Conservation (phyloP, 2,888 invertebrate genomes). For the Sicus ferrugineus region DNA sequence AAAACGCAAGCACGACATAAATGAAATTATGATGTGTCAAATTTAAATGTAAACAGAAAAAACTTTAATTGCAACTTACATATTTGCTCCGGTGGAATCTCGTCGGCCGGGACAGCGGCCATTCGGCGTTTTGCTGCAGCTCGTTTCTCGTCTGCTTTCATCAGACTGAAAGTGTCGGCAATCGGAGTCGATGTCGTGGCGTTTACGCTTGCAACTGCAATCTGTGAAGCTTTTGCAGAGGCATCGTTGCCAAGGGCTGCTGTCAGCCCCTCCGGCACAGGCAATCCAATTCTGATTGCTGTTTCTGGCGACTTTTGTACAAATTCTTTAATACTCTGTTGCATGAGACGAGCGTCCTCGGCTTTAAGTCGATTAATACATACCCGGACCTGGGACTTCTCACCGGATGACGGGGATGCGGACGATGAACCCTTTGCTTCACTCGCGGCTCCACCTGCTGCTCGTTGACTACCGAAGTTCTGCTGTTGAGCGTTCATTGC, state of each 20-base stretch:
- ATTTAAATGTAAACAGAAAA: background rate
- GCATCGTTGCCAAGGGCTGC: slow-evolving; percentile 5
- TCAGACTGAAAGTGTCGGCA: slow-evolving; percentile 64
- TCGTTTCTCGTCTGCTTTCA: slow-evolving; percentile 67
- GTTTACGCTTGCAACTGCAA: background rate
- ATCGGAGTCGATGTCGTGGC: slow-evolving; percentile 17
- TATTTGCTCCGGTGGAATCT: slow-evolving; percentile 62
- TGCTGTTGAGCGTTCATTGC: slow-evolving; percentile 13
- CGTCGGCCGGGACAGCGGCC: slow-evolving; percentile 51
- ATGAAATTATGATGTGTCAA: background rate
- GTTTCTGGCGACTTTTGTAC: slow-evolving; percentile 70
- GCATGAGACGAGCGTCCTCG: slow-evolving; percentile 71
- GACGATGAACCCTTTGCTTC: slow-evolving; percentile 35
- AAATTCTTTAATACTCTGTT: slow-evolving; percentile 72
- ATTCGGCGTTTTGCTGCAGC: slow-evolving; percentile 65
- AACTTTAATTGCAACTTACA: slow-evolving; percentile 51
- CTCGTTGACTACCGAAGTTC: slow-evolving; percentile 62
- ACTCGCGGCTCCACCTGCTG: background rate
- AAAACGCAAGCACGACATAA: slow-evolving; percentile 11
- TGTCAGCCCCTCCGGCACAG: slow-evolving; percentile 49
- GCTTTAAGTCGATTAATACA: slow-evolving; percentile 62
- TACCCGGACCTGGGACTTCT: slow-evolving; percentile 61
- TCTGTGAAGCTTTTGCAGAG: background rate
- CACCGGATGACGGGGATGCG: slow-evolving; percentile 50
- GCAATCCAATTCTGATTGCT: slow-evolving; percentile 69